Percentiles rank a stretch among this genome's conserved stretches.
Evolutionary conservation across 1,140 invertebrate species (phyloP).

Genomic region (Drosophila grimshawi): DNA sequence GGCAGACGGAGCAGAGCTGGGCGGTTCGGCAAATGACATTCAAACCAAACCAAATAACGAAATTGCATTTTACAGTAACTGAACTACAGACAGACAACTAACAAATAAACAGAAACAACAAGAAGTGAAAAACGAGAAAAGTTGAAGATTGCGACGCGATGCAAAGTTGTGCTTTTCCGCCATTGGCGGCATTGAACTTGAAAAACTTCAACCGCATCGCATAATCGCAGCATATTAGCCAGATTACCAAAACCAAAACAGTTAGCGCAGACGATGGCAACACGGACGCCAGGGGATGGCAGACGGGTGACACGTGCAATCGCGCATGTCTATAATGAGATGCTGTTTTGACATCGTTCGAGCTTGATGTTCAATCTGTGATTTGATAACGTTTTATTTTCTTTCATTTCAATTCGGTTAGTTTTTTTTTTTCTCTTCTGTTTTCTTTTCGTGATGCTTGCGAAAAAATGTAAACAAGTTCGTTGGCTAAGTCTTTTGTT

Average conservation of each 20-base stretch:
- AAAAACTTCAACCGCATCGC: conserved; percentile 53
- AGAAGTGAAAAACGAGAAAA: conserved; percentile 24
- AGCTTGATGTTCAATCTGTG: conserved; percentile 51
- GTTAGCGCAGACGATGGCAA: too few species aligned
- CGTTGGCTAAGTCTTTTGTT: conserved; percentile 82
- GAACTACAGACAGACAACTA: conserved; percentile 2
- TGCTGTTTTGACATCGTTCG: conserved; percentile 72
- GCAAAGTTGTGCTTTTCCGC: conserved; percentile 60
- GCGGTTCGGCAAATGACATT: conserved; percentile 18
- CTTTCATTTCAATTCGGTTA: neutral
- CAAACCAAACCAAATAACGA: conserved; percentile 70
- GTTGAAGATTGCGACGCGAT: conserved; percentile 29
- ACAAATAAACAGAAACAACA: conserved; percentile 22
- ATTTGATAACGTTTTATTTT: conserved; percentile 65
- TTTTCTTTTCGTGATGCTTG: conserved; percentile 44
- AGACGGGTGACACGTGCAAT: conserved; percentile 6
- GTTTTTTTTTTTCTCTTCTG: conserved; percentile 6
- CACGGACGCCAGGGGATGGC: too few species aligned
- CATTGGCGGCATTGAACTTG: conserved; percentile 79
- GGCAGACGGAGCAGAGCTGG: conserved; percentile 4
- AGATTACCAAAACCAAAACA: neutral
- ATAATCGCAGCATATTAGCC: conserved; percentile 4
- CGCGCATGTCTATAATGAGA: conserved; percentile 61
- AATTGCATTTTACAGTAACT: conserved; percentile 70
- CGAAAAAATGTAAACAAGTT: conserved; percentile 81